Conservation (phyloP, 2,797 vertebrate genomes). For the Mormyrus hasselquistii region DNA sequence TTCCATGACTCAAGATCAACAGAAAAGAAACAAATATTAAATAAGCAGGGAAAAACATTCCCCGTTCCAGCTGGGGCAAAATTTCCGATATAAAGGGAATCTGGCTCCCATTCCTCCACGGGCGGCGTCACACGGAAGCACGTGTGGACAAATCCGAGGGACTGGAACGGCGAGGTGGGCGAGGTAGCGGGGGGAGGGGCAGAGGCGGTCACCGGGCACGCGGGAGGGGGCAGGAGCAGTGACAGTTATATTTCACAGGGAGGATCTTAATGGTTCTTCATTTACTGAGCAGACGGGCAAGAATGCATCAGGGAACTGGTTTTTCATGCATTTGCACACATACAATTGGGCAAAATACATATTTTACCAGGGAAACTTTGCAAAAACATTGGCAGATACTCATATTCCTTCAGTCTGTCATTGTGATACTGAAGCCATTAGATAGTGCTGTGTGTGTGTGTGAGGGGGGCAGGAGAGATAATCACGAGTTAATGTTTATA, state of each 20-base stretch:
- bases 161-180: not conserved
- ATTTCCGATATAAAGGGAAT: not conserved
- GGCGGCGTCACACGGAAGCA: not conserved
- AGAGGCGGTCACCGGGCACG: not conserved
- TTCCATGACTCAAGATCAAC: slow-evolving; percentile 10
- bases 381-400: not conserved
- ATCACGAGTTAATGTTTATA: too few species aligned
- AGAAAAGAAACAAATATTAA: slow-evolving; percentile 6
- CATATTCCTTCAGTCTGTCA: not conserved
- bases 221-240: not conserved
- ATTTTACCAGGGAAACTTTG: not conserved
- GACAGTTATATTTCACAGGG: not conserved
- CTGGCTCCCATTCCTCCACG: not conserved
- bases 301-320: not conserved
- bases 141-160: not conserved
- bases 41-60: not conserved
- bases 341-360: not conserved
- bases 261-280: not conserved
- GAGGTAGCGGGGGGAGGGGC: not conserved
- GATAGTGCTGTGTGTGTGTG: not conserved
- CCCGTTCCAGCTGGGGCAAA: not conserved
- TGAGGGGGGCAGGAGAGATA: too few species aligned
- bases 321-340: not conserved
- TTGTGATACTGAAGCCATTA: not conserved
- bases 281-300: not conserved